Conservation (phyloP, 2,113 vertebrate species). For the Tragelaphus buxtoni region DNA sequence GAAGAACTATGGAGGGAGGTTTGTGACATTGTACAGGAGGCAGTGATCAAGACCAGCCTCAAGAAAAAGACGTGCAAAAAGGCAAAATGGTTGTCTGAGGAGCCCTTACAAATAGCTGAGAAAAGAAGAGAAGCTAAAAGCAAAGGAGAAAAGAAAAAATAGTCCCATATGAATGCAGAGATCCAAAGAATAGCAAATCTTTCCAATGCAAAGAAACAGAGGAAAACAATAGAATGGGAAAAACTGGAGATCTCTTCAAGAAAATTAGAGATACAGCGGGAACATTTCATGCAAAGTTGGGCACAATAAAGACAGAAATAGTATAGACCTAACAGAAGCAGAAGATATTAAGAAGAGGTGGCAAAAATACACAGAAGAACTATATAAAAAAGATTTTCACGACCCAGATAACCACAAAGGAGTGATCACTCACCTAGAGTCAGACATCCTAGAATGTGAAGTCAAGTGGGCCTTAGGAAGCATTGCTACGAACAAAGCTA, state of each 20-base stretch:
- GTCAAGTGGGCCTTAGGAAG: background rate
- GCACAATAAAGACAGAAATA: background rate
- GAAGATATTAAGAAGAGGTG: background rate
- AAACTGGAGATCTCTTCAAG: background rate
- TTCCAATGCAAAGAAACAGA: background rate
- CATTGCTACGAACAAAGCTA: background rate
- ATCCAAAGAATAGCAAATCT: background rate
- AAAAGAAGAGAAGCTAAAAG: background rate
- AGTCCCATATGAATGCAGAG: background rate
- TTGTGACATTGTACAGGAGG: background rate
- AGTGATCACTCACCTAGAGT: background rate
- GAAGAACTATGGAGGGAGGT: background rate
- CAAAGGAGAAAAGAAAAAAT: background rate
- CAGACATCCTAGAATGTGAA: background rate
- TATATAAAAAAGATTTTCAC: background rate
- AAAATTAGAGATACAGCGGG: background rate
- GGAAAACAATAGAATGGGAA: background rate
- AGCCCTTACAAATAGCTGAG: background rate
- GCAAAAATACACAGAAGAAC: background rate
- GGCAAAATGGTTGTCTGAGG: background rate
- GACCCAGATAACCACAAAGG: background rate
- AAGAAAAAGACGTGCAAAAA: background rate
- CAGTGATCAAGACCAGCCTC: background rate
- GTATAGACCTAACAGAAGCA: background rate
- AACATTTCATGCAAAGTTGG: background rate